Conservation (phyloP, 2,113 vertebrate genomes). For the Tenrec ecaudatus region DNA sequence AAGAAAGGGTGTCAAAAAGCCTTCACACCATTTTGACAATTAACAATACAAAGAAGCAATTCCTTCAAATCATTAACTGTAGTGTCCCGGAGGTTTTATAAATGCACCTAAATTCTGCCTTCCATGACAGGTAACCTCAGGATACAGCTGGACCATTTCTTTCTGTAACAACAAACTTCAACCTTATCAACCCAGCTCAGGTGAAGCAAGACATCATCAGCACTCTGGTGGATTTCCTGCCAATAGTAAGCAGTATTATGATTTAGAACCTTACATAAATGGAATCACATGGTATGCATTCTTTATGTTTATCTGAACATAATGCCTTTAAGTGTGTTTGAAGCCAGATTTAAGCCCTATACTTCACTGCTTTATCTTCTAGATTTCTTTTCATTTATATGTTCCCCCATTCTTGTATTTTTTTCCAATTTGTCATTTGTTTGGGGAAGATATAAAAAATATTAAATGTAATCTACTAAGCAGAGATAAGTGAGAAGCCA, state of each 20-base stretch:
- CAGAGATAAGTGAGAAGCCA: too few species aligned
- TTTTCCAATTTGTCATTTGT: not conserved
- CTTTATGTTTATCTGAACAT: not conserved
- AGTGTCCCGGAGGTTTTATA: not conserved
- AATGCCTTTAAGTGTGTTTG: not conserved
- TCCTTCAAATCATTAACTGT: not conserved
- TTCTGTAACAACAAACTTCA: constrained; percentile 14
- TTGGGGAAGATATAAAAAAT: not conserved
- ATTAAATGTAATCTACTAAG: too few species aligned
- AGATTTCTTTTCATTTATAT: not conserved
- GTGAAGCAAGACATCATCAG: not conserved
- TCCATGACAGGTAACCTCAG: not conserved
- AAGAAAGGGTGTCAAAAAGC: too few species aligned
- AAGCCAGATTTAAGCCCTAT: not conserved
- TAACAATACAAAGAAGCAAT: not conserved
- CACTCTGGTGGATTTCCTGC: not conserved
- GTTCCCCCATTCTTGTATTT: not conserved
- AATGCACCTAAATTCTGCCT: not conserved
- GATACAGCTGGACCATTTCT: not conserved
- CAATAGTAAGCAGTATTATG: not conserved
- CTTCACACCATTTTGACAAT: not conserved
- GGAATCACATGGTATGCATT: not conserved
- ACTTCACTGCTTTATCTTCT: not conserved
- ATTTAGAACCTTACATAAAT: constrained; percentile 12
- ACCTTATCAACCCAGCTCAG: not conserved